Conservation (phyloP, 2,113 vertebrate species). For the Clarias batrachus region DNA sequence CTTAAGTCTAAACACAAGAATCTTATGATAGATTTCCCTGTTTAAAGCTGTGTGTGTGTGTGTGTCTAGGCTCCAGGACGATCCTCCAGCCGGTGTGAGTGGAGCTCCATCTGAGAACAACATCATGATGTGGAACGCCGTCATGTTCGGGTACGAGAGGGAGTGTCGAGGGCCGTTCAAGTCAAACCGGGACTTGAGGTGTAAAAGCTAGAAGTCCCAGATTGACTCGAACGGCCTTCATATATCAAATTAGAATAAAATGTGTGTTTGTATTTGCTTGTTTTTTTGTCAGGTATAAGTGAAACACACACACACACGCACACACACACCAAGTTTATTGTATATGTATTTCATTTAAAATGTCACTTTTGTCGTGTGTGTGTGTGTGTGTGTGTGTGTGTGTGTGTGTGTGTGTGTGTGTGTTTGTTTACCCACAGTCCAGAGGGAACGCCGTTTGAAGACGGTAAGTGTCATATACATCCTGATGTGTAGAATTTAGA, state of each 20-base stretch:
- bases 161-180: neutral
- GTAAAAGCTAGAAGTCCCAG: too few relatives aligned
- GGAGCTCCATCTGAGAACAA: slow-evolving; percentile 97
- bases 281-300: too few relatives aligned
- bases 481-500: neutral
- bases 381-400: slow-evolving; percentile 39
- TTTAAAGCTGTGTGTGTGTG: neutral
- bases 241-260: too few relatives aligned
- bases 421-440: slow-evolving; percentile 74
- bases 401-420: slow-evolving; percentile 21
- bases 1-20: neutral
- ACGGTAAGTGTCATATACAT: slow-evolving; percentile 59
- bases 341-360: too few relatives aligned
- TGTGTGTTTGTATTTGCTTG: too few relatives aligned
- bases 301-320: too few relatives aligned
- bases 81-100: slow-evolving; percentile 92
- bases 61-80: slow-evolving; percentile 86
- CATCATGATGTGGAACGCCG: slow-evolving; percentile 97
- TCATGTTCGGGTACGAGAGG: slow-evolving; percentile 89
- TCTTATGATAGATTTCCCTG: neutral
- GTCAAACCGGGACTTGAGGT: too few relatives aligned
- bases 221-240: too few relatives aligned
- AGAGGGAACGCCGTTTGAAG: slow-evolving; percentile 97
- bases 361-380: too few relatives aligned
- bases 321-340: too few relatives aligned